Conservation (phyloP, 2,888 invertebrate genomes). For the Leucania comma region DNA sequence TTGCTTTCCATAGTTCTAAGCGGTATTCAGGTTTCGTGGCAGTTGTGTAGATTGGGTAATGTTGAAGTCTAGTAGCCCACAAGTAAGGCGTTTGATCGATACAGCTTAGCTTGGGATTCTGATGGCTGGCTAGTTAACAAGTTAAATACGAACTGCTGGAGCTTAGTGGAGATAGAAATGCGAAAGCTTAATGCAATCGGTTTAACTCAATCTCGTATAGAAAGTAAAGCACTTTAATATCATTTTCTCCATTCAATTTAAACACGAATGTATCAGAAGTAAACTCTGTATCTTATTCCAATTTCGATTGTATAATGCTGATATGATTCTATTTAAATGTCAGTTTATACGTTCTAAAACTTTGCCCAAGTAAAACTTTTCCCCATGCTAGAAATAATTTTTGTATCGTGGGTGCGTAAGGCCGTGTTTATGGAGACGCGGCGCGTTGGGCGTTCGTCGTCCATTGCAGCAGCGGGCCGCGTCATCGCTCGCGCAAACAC, state of each 20-base stretch:
- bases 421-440: no score
- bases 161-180: not conserved
- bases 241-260: not conserved
- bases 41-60: slow-evolving; percentile 49
- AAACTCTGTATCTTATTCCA: not conserved
- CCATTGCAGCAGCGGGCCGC: no score
- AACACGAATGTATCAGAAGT: not conserved
- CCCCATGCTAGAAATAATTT: no score
- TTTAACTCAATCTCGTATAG: not conserved
- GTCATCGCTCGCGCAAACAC: no score
- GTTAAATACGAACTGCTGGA: slow-evolving; percentile 18
- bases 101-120: slow-evolving; percentile 23
- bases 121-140: slow-evolving; percentile 33
- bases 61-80: slow-evolving; percentile 22
- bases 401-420: no score
- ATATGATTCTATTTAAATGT: not conserved
- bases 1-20: slow-evolving; percentile 48
- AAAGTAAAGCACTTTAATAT: not conserved
- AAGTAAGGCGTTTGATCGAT: slow-evolving; percentile 38
- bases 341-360: not conserved
- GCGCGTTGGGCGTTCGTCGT: no score
- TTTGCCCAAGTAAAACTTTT: not conserved
- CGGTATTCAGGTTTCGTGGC: slow-evolving; percentile 26
- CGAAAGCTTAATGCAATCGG: not conserved
- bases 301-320: not conserved